Percentiles rank a stretch among this genome's conserved stretches.
These are phyloP conservation scores for Trachelus stipa DNA, from an alignment of 2,888 invertebrate species.

Conservation along the genomic window DNA sequence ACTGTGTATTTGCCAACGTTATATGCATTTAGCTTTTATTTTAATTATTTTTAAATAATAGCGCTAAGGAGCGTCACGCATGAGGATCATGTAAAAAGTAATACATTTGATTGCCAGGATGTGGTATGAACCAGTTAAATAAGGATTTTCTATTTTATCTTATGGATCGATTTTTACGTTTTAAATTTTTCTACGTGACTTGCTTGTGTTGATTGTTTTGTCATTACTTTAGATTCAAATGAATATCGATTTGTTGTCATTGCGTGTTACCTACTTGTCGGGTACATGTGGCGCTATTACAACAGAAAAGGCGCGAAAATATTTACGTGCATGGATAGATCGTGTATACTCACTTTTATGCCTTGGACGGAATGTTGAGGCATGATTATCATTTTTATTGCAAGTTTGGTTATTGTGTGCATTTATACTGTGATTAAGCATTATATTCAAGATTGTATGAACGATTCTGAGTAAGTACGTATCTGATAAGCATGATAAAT, in stretches of 20 bases:
- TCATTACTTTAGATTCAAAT: background rate
- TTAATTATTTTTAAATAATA: background rate
- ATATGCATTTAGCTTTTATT: background rate
- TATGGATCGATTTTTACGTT: background rate
- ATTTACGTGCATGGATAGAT: background rate
- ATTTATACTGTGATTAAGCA: constrained; percentile 7
- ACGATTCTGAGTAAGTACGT: constrained; percentile 15
- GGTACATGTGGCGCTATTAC: background rate
- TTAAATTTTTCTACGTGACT: background rate
- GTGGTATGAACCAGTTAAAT: background rate
- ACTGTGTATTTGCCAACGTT: background rate
- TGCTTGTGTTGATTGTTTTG: background rate
- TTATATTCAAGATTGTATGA: background rate
- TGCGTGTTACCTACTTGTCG: background rate
- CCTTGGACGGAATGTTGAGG: background rate
- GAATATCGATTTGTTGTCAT: background rate
- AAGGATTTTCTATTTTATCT: background rate
- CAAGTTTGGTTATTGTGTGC: constrained; percentile 7
- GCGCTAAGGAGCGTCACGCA: background rate
- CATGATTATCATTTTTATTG: constrained; percentile 15
- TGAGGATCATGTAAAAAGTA: background rate
- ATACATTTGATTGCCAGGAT: background rate
- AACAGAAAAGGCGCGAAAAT: background rate
- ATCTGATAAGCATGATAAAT: background rate
- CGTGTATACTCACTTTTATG: background rate